Evolutionary conservation across 2,888 invertebrate genomes (phyloP), one percentile per base, ranked within the genome.

Genomic region (Philereme vetulata): DNA sequence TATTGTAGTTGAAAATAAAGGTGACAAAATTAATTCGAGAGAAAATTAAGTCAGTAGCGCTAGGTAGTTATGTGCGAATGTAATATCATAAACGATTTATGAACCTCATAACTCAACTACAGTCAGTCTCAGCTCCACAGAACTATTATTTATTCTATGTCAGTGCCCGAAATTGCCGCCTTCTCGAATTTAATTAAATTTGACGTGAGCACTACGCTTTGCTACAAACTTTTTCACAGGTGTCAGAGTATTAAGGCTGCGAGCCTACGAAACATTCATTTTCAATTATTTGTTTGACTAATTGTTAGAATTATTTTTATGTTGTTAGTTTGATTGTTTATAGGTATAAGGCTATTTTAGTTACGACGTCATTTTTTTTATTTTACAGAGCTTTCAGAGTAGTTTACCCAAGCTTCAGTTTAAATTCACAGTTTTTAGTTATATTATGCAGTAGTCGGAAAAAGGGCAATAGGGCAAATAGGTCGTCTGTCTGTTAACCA

Each of bases 201-300:
- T 56, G 59, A 62, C 60, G 62, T 51, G 58, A 56, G 51, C 60
- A 57, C 53, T 54, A 63, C 67, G 63, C 60, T 56, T 67, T 68
- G 68, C 70, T 68, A 44, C 53, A 64, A 64, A 60, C 63, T 66
- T 68, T 70, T 65, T 48, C 61, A 45, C 57, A 67, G 70, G 68
- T 64, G 66, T 60, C 52, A 47, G 45, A 50, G 61, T 59, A 48
- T 61, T 62, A 32, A 51, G 47, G 42, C n/a, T n/a, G n/a, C n/a
- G n/a, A n/a, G n/a, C 42, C 21, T 51, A 40, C 56, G 34, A 50
- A 47, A 45, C 56, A 49, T 38, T 45, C 5, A 50, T n/a, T 36
- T 36, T 33, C 21, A 21, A 2, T 21, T 21, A 21, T 21, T 21
- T 21, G 1, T 21, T 21, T 1, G 21, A 2, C 21, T 1, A 21